Conservation (phyloP, 2,888 invertebrate genomes). For the Mythimna lalbum region DNA sequence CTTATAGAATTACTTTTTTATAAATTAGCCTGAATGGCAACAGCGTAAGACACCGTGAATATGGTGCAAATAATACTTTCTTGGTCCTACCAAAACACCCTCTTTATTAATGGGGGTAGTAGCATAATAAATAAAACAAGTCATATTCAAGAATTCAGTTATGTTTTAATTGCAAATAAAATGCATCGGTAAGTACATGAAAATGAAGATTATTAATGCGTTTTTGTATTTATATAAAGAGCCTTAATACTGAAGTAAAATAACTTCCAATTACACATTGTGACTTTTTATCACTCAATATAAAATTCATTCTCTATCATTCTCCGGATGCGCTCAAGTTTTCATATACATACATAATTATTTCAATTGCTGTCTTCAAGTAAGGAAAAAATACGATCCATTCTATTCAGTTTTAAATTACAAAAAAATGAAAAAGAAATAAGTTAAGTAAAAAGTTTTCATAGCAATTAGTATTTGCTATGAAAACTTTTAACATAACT, state of each 20-base stretch:
- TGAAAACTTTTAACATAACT: too few species aligned
- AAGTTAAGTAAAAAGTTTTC: too few species aligned
- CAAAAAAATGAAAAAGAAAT: background rate
- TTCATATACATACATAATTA: too few species aligned
- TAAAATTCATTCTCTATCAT: background rate
- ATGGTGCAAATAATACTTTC: too few species aligned
- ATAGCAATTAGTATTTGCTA: too few species aligned
- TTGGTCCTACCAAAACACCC: too few species aligned
- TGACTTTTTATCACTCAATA: conserved; percentile 8
- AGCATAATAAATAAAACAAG: conserved; percentile 26
- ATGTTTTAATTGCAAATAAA: conserved; percentile 34
- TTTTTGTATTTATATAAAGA: conserved; percentile 15
- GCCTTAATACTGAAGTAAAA: conserved; percentile 51
- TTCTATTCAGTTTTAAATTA: background rate
- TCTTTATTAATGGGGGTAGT: too few species aligned
- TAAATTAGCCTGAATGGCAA: too few species aligned
- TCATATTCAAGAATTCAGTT: conserved; percentile 8
- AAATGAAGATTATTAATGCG: conserved; percentile 36
- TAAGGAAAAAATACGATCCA: background rate
- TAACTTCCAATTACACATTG: conserved; percentile 22
- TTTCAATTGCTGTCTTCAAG: background rate
- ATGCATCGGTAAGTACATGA: conserved; percentile 24
- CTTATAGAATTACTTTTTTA: too few species aligned
- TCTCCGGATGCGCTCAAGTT: background rate
- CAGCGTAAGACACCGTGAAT: too few species aligned